Evolutionary conservation across 2,888 invertebrate species (phyloP), one percentile per base, ranked within the genome.

Genomic region (Calliopum simillimum): DNA sequence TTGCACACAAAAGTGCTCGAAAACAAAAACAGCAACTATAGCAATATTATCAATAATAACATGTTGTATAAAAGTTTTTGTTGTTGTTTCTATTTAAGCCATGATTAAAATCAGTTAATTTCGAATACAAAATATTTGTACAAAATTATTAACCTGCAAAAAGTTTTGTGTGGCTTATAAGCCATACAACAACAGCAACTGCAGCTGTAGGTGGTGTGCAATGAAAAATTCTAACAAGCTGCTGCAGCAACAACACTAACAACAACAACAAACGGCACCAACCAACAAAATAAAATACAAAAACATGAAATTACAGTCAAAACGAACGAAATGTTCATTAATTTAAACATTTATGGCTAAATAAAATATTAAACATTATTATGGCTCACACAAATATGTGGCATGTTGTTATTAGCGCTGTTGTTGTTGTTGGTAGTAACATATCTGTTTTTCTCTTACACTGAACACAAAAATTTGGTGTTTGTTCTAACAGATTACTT

Each of bases 341-440:
- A 78, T 80, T 81, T 78, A 77, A 81, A 79, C 81, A 80, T 81
- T 81, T 79, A 79, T 79, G 81, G 76, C 76, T 77, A 79, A 79
- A 80, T 81, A 81, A 81, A 81, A 78, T 80, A 78, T 79, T 79
- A 78, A 80, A 80, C 78, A 80, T 81, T 80, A 80, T 80, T 79
- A 63, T 69, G 70, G 51, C 53, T n/a, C n/a, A n/a, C 69, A 47
- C 58, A 43, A 49, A n/a, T 41, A n/a, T 21, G n/a, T 5, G n/a
- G 46, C 16, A 33, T 8, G 8, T 33, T 8, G 33, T 33, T 33
- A 33, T 33, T n/a, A n/a, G n/a, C n/a, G n/a, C n/a, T n/a, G n/a
- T n/a, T n/a, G n/a, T n/a, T 33, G 33, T 33, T 33, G 33, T 33
- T 33, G 33, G 8, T 33, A 8, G 33, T 33, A 33, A 33, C 33